Conservation (phyloP, 1,140 invertebrate genomes). For the Drosophila equinoxialis region DNA sequence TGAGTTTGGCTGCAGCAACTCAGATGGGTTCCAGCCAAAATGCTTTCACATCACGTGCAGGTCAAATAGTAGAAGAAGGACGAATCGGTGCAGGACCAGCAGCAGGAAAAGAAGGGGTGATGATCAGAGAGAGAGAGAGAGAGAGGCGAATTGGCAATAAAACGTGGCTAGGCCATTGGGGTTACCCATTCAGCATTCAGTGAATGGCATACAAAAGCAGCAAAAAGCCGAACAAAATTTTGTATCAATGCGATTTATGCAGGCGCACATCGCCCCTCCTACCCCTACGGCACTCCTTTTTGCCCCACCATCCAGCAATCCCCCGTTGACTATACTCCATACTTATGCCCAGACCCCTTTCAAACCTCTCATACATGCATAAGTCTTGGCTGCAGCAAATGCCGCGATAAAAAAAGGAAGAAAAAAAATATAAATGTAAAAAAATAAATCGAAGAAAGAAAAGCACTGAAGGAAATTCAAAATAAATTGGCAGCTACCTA, state of each 20-base stretch:
- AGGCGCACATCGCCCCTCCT: constrained; percentile 34
- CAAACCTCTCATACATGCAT: constrained; percentile 14
- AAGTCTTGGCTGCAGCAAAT: constrained; percentile 43
- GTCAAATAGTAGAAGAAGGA: constrained; percentile 23
- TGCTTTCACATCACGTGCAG: constrained; percentile 66
- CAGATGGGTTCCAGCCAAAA: constrained; percentile 4
- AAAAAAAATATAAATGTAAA: constrained; percentile 3
- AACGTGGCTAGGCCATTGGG: constrained; percentile 57
- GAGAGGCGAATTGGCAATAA: constrained; percentile 57
- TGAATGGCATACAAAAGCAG: constrained; percentile 13
- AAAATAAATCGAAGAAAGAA: constrained; percentile 25
- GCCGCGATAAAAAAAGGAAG: constrained; percentile 41
- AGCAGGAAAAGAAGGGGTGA: constrained; percentile 22
- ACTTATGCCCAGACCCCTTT: background rate
- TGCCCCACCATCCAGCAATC: background rate
- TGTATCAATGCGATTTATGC: constrained; percentile 78
- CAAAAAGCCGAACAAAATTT: constrained; percentile 44
- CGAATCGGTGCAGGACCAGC: background rate
- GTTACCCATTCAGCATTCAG: constrained; percentile 19
- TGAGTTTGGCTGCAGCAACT: constrained; percentile 4
- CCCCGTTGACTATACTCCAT: background rate
- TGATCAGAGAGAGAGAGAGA: background rate
- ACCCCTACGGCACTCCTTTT: constrained; percentile 3
- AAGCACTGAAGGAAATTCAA: constrained; percentile 58
- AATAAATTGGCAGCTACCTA: constrained; percentile 79